Base-by-base conservation (phyloP, 1,140 invertebrate species). In the Acromyrmex heyeri region DNA sequence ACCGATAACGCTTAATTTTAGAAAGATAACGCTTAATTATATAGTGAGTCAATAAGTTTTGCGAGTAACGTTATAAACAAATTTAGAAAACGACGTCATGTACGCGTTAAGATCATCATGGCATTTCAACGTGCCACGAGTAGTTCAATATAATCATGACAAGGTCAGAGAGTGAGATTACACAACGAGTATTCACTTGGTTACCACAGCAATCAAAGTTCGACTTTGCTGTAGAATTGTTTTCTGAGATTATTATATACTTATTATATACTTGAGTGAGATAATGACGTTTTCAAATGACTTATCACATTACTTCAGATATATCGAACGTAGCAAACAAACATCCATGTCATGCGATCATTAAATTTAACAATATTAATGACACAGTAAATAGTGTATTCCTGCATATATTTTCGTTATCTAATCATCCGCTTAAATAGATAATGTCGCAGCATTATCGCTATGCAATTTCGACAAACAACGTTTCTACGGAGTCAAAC, bases 201-300 rank as follows among this genome's bases (percentile, higher is more conserved):
- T 59, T 48, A n/a, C 21, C 3, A 10, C 61, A 50, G 44, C 53
- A 53, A 30, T 67, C 34, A 44, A 8, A 44, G 8, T n/a, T 78
- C 16, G 38, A 50, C 0, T 24, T 14, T 1, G 24, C 21, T 62
- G 12, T 30, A 18, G 27, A 1, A 24, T 12, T 27, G 18, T n/a
- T 44, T 24, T 67, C 21, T 8, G 0, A n/a, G 2, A 59, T 24
- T 24, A 24, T 24, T 24, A 24, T 38, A 2, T 14, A 50, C 44
- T 3, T 75, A 64, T 64, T 78, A 62, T 65, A 21, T 38, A 65
- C 14, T 59, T 18, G 24, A 48, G 12, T 8, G 21, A 12, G 21
- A n/a, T 65, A 53, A 65, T 65, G 59, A 78, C 18, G n/a, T 67
- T 10, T 78, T 30, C 3, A 12, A 30, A 3, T 78, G 76, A 77